A percentile compares a stretch with the other conserved stretches of the same genome.
Evolutionary conservation across 2,888 invertebrate species (phyloP).

Genomic region (Caenorhabditis afra): DNA sequence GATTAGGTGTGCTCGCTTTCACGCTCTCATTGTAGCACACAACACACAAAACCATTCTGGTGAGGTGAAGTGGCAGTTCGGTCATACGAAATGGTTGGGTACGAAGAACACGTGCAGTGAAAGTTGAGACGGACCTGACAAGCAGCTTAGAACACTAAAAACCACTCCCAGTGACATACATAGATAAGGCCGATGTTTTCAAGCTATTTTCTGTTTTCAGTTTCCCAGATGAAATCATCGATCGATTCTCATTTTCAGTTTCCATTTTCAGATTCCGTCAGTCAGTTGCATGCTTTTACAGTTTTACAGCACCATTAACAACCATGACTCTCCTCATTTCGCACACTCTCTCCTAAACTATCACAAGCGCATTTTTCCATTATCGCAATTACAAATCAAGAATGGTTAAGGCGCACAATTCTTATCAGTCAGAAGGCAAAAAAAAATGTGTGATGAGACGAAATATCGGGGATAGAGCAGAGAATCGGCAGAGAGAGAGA

Average conservation of each 20-base stretch:
- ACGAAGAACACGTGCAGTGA: conserved; percentile 35
- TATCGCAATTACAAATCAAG: conserved; percentile 17
- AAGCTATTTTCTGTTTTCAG: background rate
- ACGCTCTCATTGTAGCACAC: conserved; percentile 3
- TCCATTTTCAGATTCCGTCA: conserved; percentile 4
- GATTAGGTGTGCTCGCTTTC: conserved; percentile 33
- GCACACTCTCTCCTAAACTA: conserved; percentile 17
- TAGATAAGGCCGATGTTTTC: background rate
- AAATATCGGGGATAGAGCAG: too few species aligned
- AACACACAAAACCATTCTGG: background rate
- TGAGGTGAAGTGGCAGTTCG: too few species aligned
- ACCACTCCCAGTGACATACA: too few species aligned
- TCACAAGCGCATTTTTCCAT: conserved; percentile 17
- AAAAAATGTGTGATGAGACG: background rate
- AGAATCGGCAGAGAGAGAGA: too few species aligned
- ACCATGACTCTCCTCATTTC: background rate
- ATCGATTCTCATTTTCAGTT: background rate
- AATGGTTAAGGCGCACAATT: conserved; percentile 28
- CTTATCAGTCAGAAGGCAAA: conserved; percentile 33
- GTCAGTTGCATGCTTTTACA: conserved; percentile 5
- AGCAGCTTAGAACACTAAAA: background rate
- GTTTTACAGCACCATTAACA: conserved; percentile 19
- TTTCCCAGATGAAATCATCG: background rate
- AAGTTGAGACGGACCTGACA: conserved; percentile 9
- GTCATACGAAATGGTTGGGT: conserved; percentile 22